Base-by-base conservation (phyloP, 2,888 invertebrate species). In the Sinelater perroti region DNA sequence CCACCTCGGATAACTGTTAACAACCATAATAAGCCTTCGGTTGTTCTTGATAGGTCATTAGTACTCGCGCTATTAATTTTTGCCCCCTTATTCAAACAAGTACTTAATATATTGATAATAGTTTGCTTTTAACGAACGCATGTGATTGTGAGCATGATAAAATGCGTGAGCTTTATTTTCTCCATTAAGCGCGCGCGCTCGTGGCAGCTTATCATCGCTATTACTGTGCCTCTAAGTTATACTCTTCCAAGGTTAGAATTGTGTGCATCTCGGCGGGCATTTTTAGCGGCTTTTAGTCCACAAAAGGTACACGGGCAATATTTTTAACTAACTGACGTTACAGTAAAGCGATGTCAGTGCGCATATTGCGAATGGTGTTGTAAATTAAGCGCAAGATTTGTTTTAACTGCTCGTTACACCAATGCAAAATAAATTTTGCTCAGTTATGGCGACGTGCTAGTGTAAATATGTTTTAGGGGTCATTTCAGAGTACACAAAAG, bases 321-420 rank as follows among this genome's bases (percentile, higher is more conserved):
- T 56, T 56, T 56, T 56, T 49, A 49, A 26, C 26, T 54, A 46
- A 35, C 49, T 56, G 55, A 56, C 55, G 18, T 47, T 56, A 49
- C 42, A 56, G 42, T 46, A 46, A 46, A 17, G 36, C 18, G 13
- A 54, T 36, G 54, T 42, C 55, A 17, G 40, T 20, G 49, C 35
- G 40, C 55, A 49, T 47, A 56, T 49, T 56, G 24, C 33, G 31
- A 47, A 47, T 49, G 49, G 42, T 56, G 55, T 49, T 49, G 40
- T 56, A 56, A 56, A 56, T 56, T 56, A 56, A 49, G 14, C 18
- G 26, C 47, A 49, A 47, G 24, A 30, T 42, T 56, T 31, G 55
- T 26, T 56, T 56, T 47, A 53, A 44, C 21, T 44, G 52, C 33
- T 42, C 33, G 44, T 45, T 53, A 35, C 52, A 53, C 10, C 17